Evolutionary conservation across 53 echinoderm and acorn worm species (phyloP).

Genomic region (Echinarachnius parma): DNA sequence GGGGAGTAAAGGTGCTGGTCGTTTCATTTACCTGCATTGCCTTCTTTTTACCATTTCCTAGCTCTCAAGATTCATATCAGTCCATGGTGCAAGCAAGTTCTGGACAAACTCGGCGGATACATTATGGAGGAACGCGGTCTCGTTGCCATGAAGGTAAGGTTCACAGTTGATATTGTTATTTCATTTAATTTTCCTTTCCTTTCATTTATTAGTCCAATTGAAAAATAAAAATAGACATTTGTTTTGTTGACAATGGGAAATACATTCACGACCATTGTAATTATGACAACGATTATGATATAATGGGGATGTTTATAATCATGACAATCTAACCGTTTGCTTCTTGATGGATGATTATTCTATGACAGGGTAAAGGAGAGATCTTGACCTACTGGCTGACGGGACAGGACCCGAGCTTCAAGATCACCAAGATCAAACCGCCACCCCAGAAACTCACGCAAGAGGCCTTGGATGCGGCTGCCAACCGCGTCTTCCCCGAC

Average conservation of each 20-base stretch:
- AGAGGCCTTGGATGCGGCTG: slow-evolving; percentile 5
- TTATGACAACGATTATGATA: too few relatives aligned
- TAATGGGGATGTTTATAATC: too few relatives aligned
- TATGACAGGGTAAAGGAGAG: slow-evolving; percentile 84
- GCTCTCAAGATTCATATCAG: slow-evolving; percentile 91
- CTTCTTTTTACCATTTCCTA: too few relatives aligned
- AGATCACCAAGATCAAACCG: slow-evolving; percentile 69
- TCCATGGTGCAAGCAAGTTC: slow-evolving; percentile 76
- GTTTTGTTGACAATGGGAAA: too few relatives aligned
- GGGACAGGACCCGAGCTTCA: slow-evolving; percentile 90
- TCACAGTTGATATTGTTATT: too few relatives aligned
- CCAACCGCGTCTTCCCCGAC: slow-evolving; percentile 20
- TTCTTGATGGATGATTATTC: not conserved
- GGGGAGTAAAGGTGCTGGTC: too few relatives aligned
- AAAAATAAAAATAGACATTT: too few relatives aligned
- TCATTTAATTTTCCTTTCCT: too few relatives aligned
- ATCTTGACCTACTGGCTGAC: slow-evolving; percentile 87
- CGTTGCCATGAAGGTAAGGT: slow-evolving; percentile 92
- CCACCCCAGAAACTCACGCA: slow-evolving; percentile 70
- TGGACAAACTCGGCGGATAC: slow-evolving; percentile 78
- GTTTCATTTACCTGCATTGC: too few relatives aligned
- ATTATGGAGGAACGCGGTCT: slow-evolving; percentile 78
- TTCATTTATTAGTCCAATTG: too few relatives aligned
- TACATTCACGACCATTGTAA: too few relatives aligned
- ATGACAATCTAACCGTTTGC: too few relatives aligned